Conservation (phyloP, 2,797 vertebrate species). For the Danionella dracula region DNA sequence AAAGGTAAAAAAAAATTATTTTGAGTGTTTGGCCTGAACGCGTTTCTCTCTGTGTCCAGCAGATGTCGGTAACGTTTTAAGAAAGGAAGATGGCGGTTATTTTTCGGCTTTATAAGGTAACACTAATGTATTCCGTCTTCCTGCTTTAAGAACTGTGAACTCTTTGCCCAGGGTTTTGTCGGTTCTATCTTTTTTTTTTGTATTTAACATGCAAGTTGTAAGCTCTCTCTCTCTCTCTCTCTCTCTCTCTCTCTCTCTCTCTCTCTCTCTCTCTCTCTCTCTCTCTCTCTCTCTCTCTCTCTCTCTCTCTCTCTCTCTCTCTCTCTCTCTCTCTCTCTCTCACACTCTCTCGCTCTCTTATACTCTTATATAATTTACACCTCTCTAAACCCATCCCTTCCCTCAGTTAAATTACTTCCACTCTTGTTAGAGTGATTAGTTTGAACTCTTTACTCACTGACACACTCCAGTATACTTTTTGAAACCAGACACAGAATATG, state of each 20-base stretch:
- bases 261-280: not conserved
- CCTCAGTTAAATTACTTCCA: no score
- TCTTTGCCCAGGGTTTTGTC: not conserved
- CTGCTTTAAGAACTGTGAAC: not conserved
- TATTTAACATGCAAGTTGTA: not conserved
- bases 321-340: not conserved
- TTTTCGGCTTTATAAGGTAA: not conserved
- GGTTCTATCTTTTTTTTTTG: not conserved
- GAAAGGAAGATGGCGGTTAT: not conserved
- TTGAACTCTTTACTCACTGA: not conserved
- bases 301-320: not conserved
- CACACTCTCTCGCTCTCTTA: not conserved
- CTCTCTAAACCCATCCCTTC: no score
- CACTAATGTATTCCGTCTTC: not conserved
- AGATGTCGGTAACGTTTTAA: conserved; percentile 33
- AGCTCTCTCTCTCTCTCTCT: not conserved
- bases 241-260: not conserved
- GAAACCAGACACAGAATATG: no score
- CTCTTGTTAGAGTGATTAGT: no score
- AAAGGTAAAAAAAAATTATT: no score
- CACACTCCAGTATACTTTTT: no score
- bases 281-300: not conserved
- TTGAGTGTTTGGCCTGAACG: no score
- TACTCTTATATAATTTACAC: no score
- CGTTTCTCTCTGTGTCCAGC: conserved; percentile 27